Evolutionary conservation across 2,888 invertebrate species (phyloP), one percentile per base, ranked within the genome.

Genomic region (Desoria tigrina): DNA sequence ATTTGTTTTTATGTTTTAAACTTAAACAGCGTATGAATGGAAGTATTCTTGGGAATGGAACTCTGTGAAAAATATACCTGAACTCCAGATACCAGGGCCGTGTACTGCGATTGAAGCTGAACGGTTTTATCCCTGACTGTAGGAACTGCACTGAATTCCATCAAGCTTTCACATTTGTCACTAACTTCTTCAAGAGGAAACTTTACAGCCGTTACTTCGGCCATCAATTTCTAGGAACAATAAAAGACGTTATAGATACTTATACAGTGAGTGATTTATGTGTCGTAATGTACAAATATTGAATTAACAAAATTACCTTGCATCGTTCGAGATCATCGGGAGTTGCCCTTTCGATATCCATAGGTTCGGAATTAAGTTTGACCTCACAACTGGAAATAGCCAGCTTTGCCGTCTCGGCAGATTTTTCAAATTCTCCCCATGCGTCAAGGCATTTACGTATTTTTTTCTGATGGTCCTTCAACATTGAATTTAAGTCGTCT

Each of bases 91-190:
- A 93, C 79, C 16, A 93, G 80, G 72, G 88, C 87, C 0, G 91
- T 90, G 78, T 93, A 94, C 64, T 87, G 86, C 2, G 90, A 88
- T 81, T 94, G 93, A 0, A 91, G 81, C 77, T 89, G 89, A 0
- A 92, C 89, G 2, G 92, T 91, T 79, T 90, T 89, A 78, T 94
- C 93, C 24, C 94, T 85, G 1, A 92, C 90, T 84, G 90, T 88
- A 21, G 89, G 86, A 77, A 90, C 89, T 32, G 92, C 91, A 77
- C 91, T 90, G 57, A 90, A 85, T 79, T 93, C 93, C 87, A 93
- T 89, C 0, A 94, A 82, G 56, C 88, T 84, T 80, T 94, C 94
- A 78, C 93, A 94, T 76, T 88, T 86, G 78, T 94, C 94, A 77
- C 90, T 91, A 0, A 94, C 81, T 78, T 90, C 89, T 82, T 94